A percentile compares a stretch with the other conserved stretches of the same genome.
Evolutionary conservation across 2,113 vertebrate genomes (phyloP).

Genomic region (Dromiciops gliroides): DNA sequence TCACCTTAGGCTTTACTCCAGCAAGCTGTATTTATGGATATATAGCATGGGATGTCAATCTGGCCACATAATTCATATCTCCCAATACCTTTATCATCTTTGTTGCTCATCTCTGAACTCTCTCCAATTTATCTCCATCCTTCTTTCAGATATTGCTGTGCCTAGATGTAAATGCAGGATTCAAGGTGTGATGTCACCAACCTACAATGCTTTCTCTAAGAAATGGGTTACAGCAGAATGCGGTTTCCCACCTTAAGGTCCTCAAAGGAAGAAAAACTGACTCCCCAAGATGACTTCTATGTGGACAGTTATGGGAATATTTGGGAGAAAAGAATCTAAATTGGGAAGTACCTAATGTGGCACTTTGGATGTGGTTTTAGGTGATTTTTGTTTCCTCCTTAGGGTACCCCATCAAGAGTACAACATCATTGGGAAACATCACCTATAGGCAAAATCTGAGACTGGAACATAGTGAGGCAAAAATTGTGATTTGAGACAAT

Average conservation of each 20-base stretch:
- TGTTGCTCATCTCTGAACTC: conserved; percentile 60
- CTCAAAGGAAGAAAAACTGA: conserved; percentile 17
- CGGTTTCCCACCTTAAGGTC: conserved; percentile 7
- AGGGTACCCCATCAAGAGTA: neutral
- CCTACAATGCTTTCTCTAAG: conserved; percentile 54
- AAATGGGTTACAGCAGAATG: conserved; percentile 71
- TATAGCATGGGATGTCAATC: conserved; percentile 27
- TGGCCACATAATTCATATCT: conserved; percentile 51
- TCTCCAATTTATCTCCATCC: conserved; percentile 56
- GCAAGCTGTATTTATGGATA: conserved; percentile 27
- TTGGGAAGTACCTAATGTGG: conserved; percentile 33
- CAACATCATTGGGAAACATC: neutral
- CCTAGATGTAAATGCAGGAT: conserved; percentile 73
- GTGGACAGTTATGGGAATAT: neutral
- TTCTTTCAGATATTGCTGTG: conserved; percentile 48
- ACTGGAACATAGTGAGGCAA: neutral
- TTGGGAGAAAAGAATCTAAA: conserved; percentile 42
- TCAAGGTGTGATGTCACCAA: conserved; percentile 65
- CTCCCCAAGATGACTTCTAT: neutral
- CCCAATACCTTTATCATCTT: conserved; percentile 66
- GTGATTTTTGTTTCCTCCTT: neutral
- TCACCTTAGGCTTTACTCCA: conserved; percentile 59
- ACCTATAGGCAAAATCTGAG: neutral
- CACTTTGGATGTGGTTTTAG: conserved; percentile 1
- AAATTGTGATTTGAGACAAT: neutral